Base-by-base conservation (phyloP, 2,113 vertebrate genomes). In the Antigone vipio region DNA sequence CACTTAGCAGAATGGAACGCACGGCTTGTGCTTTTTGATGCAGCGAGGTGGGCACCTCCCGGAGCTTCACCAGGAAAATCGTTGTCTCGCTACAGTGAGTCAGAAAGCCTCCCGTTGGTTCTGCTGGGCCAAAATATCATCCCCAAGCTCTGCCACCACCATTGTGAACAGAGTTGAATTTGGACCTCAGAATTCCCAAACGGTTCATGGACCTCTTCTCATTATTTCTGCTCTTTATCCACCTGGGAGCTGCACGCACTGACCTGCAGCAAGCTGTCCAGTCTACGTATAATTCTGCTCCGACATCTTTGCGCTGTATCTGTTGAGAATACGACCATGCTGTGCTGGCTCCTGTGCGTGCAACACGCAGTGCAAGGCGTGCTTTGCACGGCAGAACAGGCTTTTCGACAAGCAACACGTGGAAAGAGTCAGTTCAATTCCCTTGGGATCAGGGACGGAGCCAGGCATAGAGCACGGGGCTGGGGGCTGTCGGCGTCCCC, bases 241-340 rank as follows among this genome's bases (percentile, higher is more conserved):
- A 1, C 2, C 19, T 11, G 34, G 78, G 45, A 47, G 40, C 60
- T 42, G 63, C 68, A 19, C 42, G 47, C 0, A 0, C 42, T 26
- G 81, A 5, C 47, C 56, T 23, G 30, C 82, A 45, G 58, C 15
- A 5, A 2, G 44, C 27, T 72, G 34, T 29, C 35, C 27, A 3
- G 6, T 13, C 49, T 3, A 29, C 5, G 12, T 2, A 0, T 12
- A 4, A 14, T 14, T 42, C 50, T 53, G 67, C 72, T 52, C 30
- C 1, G 4, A 2, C 9, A 13, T 0, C 64, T n/a, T 5, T 3
- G 7, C 66, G 1, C 9, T 0, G 38, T 3, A 6, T 23, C 62
- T 8, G 67, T 4, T n/a, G 15, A 20, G 45, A 29, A 0, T 9
- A 1, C 3, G 80, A 23, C 23, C 35, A 5, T 11, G 3, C 44